Base-by-base conservation (phyloP, 2,888 invertebrate species). In the Luperina nickerlii region DNA sequence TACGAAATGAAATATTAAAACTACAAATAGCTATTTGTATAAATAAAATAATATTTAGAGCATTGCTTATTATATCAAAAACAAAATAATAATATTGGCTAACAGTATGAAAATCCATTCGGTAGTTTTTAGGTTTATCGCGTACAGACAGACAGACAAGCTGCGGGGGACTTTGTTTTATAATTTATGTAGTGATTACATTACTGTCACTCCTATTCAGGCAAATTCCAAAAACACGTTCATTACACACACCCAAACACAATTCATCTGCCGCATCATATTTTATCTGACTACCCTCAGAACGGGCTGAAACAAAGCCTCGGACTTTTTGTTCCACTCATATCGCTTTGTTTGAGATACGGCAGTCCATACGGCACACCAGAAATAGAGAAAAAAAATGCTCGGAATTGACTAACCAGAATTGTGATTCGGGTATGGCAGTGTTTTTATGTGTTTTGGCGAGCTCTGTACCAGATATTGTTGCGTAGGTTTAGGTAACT, bases 281-380 rank as follows among this genome's bases (percentile, higher is more conserved):
- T 83, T 86, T 83, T 76, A 79, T 84, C 76, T 84, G 87, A 86
- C 87, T 85, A 77, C 83, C 79, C 85, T 89, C 88, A 90, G 89
- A 90, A 90, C 86, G 66, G 38, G 66, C 78, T 73, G 85, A 83
- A 88, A 91, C 88, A 89, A 89, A 86, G 83, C 75, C n/a, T 63
- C 15, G 7, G 27, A 74, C 81, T 85, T 90, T 90, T 91, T 91
- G 82, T 81, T 89, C 38, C 60, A 13, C 62, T 80, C 89, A 81
- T 89, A 88, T 85, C 87, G 85, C 85, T 88, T 87, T 89, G 85
- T 85, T 32, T 68, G 85, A 78, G 81, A 88, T 88, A 84, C 70
- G 32, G 32, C 63, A 77, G 74, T 76, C 70, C 82, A 82, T 86
- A 86, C 86, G 72, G 82, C 24, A 68, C 79, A 63, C 42, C 67